Evolutionary conservation across 2,888 invertebrate species (phyloP).

Genomic region (Brassicogethes aeneus): DNA sequence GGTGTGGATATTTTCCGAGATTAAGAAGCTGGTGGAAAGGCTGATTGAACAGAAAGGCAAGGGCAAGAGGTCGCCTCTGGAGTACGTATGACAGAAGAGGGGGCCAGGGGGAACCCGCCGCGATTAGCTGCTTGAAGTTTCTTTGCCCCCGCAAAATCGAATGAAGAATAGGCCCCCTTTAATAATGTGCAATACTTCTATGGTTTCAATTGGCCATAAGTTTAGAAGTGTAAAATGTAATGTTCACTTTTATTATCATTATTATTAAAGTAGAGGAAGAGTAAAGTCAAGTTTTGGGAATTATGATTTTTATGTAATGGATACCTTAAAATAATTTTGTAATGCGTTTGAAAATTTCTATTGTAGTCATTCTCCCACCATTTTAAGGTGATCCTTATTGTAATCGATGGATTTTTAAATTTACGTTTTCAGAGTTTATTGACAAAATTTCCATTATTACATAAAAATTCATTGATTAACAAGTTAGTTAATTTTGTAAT

Average conservation of each 20-base stretch:
- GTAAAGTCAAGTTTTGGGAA: no score
- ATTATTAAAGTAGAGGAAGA: no score
- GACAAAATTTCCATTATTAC: not conserved
- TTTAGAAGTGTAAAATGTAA: not conserved
- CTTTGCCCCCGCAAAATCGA: conserved; percentile 28
- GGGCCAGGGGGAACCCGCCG: conserved; percentile 39
- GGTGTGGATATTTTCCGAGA: conserved; percentile 88
- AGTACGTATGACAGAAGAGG: conserved; percentile 64
- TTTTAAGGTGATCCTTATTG: no score
- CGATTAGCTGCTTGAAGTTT: conserved; percentile 34
- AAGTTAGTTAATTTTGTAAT: not conserved
- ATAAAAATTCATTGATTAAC: not conserved
- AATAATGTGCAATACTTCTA: conserved; percentile 25
- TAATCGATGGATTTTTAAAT: conserved; percentile 1
- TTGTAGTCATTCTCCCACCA: no score
- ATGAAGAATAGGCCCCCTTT: conserved; percentile 23
- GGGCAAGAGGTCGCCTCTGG: conserved; percentile 44
- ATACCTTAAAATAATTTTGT: no score
- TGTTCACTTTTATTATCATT: no score
- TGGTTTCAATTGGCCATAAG: not conserved
- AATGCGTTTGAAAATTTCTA: no score
- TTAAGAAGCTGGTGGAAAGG: conserved; percentile 81
- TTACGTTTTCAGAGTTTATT: not conserved
- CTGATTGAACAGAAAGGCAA: conserved; percentile 52
- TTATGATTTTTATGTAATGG: no score